Base-by-base conservation (phyloP, 2,113 vertebrate genomes). In the Amblyopsis rosae region DNA sequence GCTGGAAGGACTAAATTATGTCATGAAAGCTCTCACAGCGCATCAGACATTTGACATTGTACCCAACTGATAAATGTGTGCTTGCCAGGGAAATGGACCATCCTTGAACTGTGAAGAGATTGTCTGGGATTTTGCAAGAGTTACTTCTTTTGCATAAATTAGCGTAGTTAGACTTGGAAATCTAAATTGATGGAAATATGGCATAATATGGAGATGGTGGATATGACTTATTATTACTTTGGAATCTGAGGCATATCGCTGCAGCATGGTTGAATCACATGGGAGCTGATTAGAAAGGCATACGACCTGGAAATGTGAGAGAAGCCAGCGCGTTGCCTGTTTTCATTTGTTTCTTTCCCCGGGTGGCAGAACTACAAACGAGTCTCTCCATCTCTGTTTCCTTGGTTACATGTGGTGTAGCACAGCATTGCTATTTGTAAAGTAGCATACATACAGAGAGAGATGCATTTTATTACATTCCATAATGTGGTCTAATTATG, bases 391-490 rank as follows among this genome's bases (percentile, higher is more conserved):
- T 32, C n/a, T 17, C 58, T 1, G 69, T 81, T 75, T 66, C 82
- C 82, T 71, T 76, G 79, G 72, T 79, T 73, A 73, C 72, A 75
- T 73, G 56, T 26, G 13, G 69, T 67, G 63, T 33, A 7, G 15
- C n/a, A 65, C n/a, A n/a, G 41, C 70, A 33, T 12, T 54, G 12
- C 63, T 67, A 54, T 74, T 67, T 67, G 19, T 59, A 26, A 73
- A 57, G 26, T 62, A 26, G 61, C 33, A 33, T 6, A 48, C 60
- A 62, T 12, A n/a, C 41, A 12, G 8, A 45, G 35, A 45, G 33
- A 68, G 56, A 47, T 5, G n/a, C 53, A 53, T 65, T 54, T 65
- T 12, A 62, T 1, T 2, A 4, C 13, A 11, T 51, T 51, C 13
- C 13, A 41, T 41, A 69, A 26, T 26, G 49, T 61, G 16, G 0